These are phyloP conservation scores for Dendronephthya gigantea DNA, from an alignment of 64 coral and sea anemone genomes.

Conservation along the genomic window DNA sequence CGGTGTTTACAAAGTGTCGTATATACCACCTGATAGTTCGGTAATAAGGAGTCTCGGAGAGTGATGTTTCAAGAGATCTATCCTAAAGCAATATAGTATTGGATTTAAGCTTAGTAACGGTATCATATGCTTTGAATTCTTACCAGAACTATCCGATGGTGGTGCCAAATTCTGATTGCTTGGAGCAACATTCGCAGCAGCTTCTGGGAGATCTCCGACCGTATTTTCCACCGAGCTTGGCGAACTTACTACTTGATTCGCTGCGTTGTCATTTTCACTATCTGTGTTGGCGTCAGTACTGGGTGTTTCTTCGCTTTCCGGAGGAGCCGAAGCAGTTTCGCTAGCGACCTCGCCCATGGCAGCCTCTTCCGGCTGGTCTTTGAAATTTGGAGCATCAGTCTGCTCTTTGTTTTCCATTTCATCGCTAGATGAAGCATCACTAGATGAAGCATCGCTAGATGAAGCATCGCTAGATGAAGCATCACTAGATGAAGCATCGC, in stretches of 20 bases:
- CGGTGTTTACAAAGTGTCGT: no score
- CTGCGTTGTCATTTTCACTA: not conserved
- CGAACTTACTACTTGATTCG: not conserved
- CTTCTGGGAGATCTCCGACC: not conserved
- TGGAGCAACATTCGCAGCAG: not conserved
- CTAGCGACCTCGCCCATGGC: not conserved
- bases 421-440: not conserved
- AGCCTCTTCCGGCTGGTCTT: not conserved
- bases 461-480: not conserved
- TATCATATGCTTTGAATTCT: no score
- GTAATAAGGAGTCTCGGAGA: no score
- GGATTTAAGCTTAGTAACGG: no score
- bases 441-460: not conserved
- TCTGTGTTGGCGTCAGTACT: not conserved
- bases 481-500: not conserved
- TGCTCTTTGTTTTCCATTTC: not conserved
- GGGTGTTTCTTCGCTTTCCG: not conserved
- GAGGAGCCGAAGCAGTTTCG: not conserved
- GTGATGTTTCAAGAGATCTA: no score
- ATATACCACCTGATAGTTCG: no score
- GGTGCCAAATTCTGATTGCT: no score
- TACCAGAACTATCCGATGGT: no score
- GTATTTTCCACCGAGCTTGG: not conserved
- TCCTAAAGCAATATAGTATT: no score
- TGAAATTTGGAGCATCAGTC: not conserved